phyloP scores from a whole-genome alignment of 2,888 invertebrate genomes.

The Drosophila suboccidentalis region DNA sequence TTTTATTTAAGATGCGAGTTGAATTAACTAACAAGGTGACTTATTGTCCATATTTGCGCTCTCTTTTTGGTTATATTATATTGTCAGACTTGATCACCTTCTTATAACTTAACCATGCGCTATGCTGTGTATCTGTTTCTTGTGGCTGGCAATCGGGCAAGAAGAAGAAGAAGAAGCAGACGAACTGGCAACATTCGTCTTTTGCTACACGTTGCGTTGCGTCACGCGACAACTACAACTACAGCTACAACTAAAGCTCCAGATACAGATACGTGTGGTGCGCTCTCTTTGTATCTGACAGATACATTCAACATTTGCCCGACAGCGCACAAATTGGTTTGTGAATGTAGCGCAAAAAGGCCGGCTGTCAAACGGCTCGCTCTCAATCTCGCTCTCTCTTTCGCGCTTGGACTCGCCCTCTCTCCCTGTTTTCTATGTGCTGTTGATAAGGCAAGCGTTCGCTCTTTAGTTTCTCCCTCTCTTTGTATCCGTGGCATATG shows the following conservation, averaged over 20 bases:
- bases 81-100: background rate
- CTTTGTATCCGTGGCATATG: conserved; percentile 59
- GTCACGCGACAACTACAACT: conserved; percentile 64
- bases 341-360: conserved; percentile 65
- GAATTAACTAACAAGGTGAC: background rate
- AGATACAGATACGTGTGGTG: conserved; percentile 21
- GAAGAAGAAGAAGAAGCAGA: conserved; percentile 64
- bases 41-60: background rate
- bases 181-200: conserved; percentile 46
- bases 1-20: background rate
- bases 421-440: conserved; percentile 12
- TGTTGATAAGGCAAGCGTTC: conserved; percentile 38
- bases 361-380: conserved; percentile 60
- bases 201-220: conserved; percentile 73
- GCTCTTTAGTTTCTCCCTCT: conserved; percentile 23
- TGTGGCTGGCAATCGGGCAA: conserved; percentile 56
- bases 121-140: conserved; percentile 60
- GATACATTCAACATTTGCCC: conserved; percentile 54
- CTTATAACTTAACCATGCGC: background rate
- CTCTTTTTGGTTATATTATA: background rate
- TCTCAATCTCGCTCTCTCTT: conserved; percentile 13
- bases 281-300: conserved; percentile 48
- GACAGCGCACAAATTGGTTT: conserved; percentile 36
- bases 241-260: conserved; percentile 7
- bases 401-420: conserved; percentile 12